Conservation (phyloP, 2,113 vertebrate genomes). For the Dromaius novaehollandiae region DNA sequence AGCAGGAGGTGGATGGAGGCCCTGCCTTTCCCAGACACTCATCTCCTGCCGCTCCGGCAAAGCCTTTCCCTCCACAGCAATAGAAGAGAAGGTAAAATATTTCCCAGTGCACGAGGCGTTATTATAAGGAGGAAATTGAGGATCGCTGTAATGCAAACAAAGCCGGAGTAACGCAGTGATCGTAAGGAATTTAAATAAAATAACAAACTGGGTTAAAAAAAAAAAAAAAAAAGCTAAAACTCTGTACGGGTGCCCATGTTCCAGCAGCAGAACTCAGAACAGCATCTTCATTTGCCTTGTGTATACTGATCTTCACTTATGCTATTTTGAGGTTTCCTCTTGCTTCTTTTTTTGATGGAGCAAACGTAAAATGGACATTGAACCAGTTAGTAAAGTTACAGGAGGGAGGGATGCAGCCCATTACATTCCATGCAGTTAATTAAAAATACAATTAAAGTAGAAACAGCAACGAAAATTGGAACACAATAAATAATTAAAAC, state of each 20-base stretch:
- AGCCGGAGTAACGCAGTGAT: not conserved
- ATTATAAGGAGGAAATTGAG: not conserved
- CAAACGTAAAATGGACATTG: not conserved
- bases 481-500: slow-evolving; percentile 60
- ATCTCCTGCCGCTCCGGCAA: not conserved
- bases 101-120: rapidly evolving
- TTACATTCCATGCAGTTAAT: slow-evolving; percentile 59
- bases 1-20: not conserved
- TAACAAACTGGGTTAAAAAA: not conserved
- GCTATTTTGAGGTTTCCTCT: not conserved
- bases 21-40: not conserved
- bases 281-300: not conserved
- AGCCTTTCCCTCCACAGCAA: rapidly evolving
- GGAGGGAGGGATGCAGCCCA: not conserved
- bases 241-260: not conserved
- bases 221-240: not conserved
- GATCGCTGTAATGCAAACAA: not conserved
- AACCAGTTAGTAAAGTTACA: not conserved
- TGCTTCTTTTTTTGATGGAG: not conserved
- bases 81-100: not conserved
- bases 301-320: not conserved
- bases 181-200: not conserved
- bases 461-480: slow-evolving; percentile 36
- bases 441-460: slow-evolving; percentile 64
- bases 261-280: not conserved